Evolutionary conservation across 2,113 vertebrate species (phyloP), one percentile per base, ranked within the genome.

Genomic region (Antigone vipio): DNA sequence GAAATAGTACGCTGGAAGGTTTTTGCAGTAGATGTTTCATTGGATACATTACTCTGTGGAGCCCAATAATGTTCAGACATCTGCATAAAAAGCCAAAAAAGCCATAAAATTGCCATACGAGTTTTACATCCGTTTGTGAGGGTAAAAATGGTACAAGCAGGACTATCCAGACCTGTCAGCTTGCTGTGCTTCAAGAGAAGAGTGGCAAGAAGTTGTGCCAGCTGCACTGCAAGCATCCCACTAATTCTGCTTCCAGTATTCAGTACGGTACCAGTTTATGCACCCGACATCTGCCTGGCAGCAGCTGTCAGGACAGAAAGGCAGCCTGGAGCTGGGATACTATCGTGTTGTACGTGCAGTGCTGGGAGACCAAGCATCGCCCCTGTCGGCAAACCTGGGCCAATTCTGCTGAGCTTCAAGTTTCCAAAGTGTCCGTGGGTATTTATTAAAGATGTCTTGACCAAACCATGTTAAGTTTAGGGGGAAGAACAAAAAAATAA

Each of bases 41-140:
- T 99, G 87, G 99, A 99, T 50, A 99, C 98, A 0, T 99, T 99
- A 89, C 99, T 99, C 97, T 99, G 99, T 15, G 99, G 99, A 73
- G 99, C 99, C 99, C 99, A 99, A 73, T 99, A 99, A 96, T 99
- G 99, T 95, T 99, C 99, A 32, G 99, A 99, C 99, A 99, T 99
- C 99, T 99, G 97, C 81, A 95, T 15, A 55, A 97, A 95, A 92
- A 84, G 27, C 29, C 95, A 73, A 96, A 85, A 67, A 12, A 90
- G 18, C 38, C 73, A 93, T 13, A 30, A 55, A 79, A 88, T 42
- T 23, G 9, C 24, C 64, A 32, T 4, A 38, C 0, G 6, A 71
- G 32, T n/a, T 77, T 50, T 5, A 80, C 4, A 42, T 0, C 11
- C 34, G 34, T n/a, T n/a, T 66, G 45, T 56, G 40, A 52, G 7